Evolutionary conservation across 1,140 invertebrate genomes (phyloP), one percentile per base, ranked within the genome.

Genomic region (Macrotrachela quadricornifera): DNA sequence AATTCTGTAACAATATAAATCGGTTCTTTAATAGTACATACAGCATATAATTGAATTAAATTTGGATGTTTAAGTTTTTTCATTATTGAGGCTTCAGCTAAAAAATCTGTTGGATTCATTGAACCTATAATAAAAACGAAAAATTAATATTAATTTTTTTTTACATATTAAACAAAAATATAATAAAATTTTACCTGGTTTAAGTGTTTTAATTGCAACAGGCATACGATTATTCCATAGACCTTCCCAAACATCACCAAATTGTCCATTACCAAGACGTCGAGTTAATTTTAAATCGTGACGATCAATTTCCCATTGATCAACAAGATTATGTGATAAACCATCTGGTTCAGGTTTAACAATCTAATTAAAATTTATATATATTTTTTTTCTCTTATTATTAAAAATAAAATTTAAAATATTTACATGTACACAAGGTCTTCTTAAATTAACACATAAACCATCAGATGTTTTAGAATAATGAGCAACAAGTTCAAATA

Each of bases 1-100:
- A 99, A 73, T 73, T 99, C 94, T 0, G 94, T 97, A 46, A 99
- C 94, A 61, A 97, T 99, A 64, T 94, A 95, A 65, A 99, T 95
- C 0, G 94, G 94, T 70, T 97, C 92, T 64, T 91, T 84, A 62
- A 86, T 78, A 10, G 91, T 96, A 65, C 94, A 99, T 12, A 99
- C 92, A 14, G 91, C 94, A 69, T 95, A 91, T 45, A 99, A 72
- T 64, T 95, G 88, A 59, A 99, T 92, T n/a, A 99, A 75, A 71
- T 96, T 96, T 38, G 74, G 77, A 71, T 99, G 92, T 49, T 87
- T 75, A 18, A 69, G 74, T 72, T 90, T 91, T 69, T 97, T 96
- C 94, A 97, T 99, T 46, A 97, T 94, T 72, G 94, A 86, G 16
- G 92, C 92, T 73, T 97, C 92, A 8, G 85, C 83, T 53, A 97